These are phyloP conservation scores for Shinisaurus crocodilurus DNA, from an alignment of 2,113 vertebrate species.

Conservation along the genomic window DNA sequence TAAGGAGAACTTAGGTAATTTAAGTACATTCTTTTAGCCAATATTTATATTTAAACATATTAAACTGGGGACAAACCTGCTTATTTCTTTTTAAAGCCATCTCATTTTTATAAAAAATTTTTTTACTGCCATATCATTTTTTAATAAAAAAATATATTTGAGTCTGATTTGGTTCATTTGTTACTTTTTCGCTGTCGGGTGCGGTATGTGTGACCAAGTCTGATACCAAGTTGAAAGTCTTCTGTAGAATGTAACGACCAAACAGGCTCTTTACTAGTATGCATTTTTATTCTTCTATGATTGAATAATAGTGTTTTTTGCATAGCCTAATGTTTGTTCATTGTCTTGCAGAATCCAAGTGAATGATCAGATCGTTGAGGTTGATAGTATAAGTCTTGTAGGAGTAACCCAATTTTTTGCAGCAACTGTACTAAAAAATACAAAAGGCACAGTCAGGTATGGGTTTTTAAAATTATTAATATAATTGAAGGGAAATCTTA, in stretches of 20 bases:
- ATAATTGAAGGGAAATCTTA: background rate
- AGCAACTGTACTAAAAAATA: conserved; percentile 93
- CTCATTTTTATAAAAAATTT: background rate
- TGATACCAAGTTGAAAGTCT: background rate
- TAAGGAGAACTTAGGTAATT: background rate
- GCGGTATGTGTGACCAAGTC: background rate
- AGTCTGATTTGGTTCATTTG: background rate
- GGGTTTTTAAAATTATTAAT: conserved; percentile 56
- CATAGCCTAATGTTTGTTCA: conserved; percentile 24
- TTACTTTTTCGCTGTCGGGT: background rate
- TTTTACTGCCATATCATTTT: background rate
- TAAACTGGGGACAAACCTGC: background rate
- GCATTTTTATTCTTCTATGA: background rate
- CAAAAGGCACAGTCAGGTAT: conserved; percentile 90
- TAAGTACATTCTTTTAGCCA: background rate
- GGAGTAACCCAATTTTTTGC: conserved; percentile 94
- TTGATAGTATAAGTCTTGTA: conserved; percentile 90
- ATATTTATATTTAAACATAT: background rate
- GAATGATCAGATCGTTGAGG: conserved; percentile 95
- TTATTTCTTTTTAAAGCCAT: background rate
- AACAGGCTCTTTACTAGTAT: background rate
- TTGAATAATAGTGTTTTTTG: background rate
- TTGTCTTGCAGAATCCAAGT: conserved; percentile 86
- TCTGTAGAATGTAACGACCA: background rate
- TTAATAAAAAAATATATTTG: background rate